A percentile compares a stretch with the other conserved stretches of the same genome.
phyloP scores from a whole-genome alignment of 2,888 invertebrate species.

The Hylaea fasciaria region DNA sequence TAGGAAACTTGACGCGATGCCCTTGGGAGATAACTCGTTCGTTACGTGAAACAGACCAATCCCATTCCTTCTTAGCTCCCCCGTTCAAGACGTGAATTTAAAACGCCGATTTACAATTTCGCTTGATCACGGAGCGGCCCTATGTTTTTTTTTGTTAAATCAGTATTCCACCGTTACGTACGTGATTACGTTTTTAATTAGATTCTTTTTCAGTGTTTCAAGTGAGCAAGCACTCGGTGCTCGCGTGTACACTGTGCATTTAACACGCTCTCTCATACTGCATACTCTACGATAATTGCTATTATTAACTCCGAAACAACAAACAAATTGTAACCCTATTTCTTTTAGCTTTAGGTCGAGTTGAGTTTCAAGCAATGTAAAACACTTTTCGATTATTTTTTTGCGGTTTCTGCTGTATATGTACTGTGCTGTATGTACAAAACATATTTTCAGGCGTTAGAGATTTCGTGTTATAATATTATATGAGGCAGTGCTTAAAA shows the following conservation, averaged over 20 bases:
- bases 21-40: slow-evolving; percentile 62
- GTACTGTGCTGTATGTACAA: slow-evolving; percentile 21
- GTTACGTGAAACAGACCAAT: slow-evolving; percentile 58
- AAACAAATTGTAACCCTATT: slow-evolving; percentile 46
- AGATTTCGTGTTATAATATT: slow-evolving; percentile 41
- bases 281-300: slow-evolving; percentile 60
- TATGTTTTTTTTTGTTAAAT: slow-evolving; percentile 50
- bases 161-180: slow-evolving; percentile 47
- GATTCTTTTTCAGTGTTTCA: slow-evolving; percentile 49
- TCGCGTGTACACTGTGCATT: slow-evolving; percentile 63
- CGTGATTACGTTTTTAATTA: slow-evolving; percentile 61
- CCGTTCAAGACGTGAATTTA: slow-evolving; percentile 64
- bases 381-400: slow-evolving; percentile 47
- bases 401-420: slow-evolving; percentile 39
- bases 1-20: slow-evolving; percentile 52
- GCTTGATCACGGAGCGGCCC: slow-evolving; percentile 48
- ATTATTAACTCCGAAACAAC: slow-evolving; percentile 50
- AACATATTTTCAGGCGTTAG: slow-evolving; percentile 45
- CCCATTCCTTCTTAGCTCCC: slow-evolving; percentile 42
- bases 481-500: slow-evolving; percentile 34
- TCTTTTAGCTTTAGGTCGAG: slow-evolving; percentile 26
- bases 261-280: slow-evolving; percentile 57
- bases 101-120: slow-evolving; percentile 59
- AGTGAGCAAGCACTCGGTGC: slow-evolving; percentile 43
- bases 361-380: slow-evolving; percentile 26